These are phyloP conservation scores for Thecocarcelia acutangulata DNA, from an alignment of 2,888 invertebrate genomes.

Conservation along the genomic window DNA sequence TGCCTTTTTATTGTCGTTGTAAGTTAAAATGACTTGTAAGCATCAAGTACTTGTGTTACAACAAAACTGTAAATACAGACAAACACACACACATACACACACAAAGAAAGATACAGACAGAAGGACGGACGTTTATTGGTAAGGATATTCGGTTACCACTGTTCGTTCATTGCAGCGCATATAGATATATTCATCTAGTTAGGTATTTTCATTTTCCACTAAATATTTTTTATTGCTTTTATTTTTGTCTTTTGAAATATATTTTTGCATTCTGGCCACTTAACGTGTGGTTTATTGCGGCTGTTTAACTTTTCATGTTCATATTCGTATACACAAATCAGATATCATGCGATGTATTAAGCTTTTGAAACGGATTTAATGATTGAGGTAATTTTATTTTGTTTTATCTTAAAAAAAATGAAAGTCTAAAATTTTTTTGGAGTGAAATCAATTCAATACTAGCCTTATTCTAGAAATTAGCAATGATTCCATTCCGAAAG, in stretches of 20 bases:
- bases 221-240: constrained; percentile 23
- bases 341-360: not conserved
- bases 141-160: not conserved
- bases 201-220: constrained; percentile 23
- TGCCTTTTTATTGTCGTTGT: constrained; percentile 40
- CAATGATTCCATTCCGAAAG: too few species aligned
- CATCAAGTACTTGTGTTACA: constrained; percentile 63
- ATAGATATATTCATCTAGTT: not conserved
- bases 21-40: constrained; percentile 57
- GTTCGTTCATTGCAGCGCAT: not conserved
- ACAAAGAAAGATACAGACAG: constrained; percentile 12
- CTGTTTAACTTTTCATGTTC: constrained; percentile 63
- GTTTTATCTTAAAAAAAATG: too few species aligned
- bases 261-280: constrained; percentile 18
- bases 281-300: constrained; percentile 72
- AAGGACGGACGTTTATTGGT: not conserved
- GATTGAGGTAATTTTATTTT: too few species aligned
- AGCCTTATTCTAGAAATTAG: too few species aligned
- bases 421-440: too few species aligned
- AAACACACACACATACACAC: not conserved
- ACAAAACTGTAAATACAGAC: constrained; percentile 42
- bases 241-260: constrained; percentile 30
- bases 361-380: not conserved
- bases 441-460: too few species aligned
- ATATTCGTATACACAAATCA: constrained; percentile 29